A percentile compares a stretch with the other conserved stretches of the same genome.
Conservation (phyloP, 2,888 invertebrate species). For the Rhorus exstirpatorius region DNA sequence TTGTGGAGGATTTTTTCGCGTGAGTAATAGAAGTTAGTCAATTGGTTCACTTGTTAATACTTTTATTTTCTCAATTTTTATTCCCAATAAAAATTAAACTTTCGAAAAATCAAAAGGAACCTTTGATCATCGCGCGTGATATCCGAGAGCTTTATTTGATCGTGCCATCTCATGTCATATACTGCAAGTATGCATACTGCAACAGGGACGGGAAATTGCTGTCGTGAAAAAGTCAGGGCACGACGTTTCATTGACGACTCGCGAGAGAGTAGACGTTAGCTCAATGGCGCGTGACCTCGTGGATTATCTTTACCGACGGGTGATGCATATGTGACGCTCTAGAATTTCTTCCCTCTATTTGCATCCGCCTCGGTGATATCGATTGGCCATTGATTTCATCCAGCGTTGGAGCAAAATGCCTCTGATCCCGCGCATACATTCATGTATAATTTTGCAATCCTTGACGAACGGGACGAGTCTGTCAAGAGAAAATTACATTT, state of each 20-base stretch:
- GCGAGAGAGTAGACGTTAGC: constrained; percentile 46
- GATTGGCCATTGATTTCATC: constrained; percentile 30
- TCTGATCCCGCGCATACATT: neutral
- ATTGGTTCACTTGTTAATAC: no score
- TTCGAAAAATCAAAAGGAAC: neutral
- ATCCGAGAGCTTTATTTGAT: neutral
- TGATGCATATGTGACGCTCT: constrained; percentile 31
- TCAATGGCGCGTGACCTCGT: constrained; percentile 45
- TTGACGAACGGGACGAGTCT: neutral
- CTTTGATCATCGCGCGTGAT: neutral
- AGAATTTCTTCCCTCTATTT: constrained; percentile 41
- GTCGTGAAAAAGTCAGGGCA: constrained; percentile 47
- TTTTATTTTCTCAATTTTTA: neutral
- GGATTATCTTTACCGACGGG: constrained; percentile 42
- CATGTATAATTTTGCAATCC: neutral
- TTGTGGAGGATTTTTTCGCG: no score
- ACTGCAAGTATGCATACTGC: neutral
- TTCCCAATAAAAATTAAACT: neutral
- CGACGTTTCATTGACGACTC: constrained; percentile 53
- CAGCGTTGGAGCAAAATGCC: neutral
- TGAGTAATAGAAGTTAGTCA: no score
- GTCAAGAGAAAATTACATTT: neutral
- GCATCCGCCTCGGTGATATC: constrained; percentile 33
- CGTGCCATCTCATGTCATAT: constrained; percentile 12
- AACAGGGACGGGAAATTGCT: constrained; percentile 12